Evolutionary conservation across 2,113 vertebrate species (phyloP), one percentile per base, ranked within the genome.

Genomic region (Polypterus senegalus): DNA sequence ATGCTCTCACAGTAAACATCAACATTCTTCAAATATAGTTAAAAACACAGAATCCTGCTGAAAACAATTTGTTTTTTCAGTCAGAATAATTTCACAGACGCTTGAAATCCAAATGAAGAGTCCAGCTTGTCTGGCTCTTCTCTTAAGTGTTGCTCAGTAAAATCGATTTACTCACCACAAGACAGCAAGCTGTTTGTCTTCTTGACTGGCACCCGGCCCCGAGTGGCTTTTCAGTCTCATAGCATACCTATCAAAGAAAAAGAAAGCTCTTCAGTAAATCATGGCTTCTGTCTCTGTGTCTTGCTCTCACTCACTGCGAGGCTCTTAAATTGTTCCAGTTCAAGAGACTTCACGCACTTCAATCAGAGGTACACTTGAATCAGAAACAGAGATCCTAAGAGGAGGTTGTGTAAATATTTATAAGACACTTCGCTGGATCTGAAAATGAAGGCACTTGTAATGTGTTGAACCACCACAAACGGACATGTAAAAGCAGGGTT

Each of bases 211-310:
- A 43, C 70, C 92, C 59, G 92, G 87, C 65, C 91, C 88, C 43
- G 92, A 90, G 74, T 97, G 93, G 65, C 87, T 92, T 82, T 98
- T 99, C 72, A 99, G 82, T 80, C 88, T 94, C 90, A 98, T 90
- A n/a, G 94, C 96, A 11, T 99, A 99, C 81, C 96, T 99, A 67
- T 64, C 66, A 79, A 68, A 70, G 62, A 69, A 72, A 61, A 7
- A 48, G 65, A 59, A 54, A 55, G 6, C 43, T 43, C 3, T 52
- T 52, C 51, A 52, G 51, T 10, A 52, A 52, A 52, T 52, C 51
- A 52, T 52, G 51, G 3, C 7, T 8, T 10, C 51, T 8, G 7
- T 3, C 7, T 3, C 51, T 52, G 51, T 27, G 27, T 27, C 27
- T 27, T 27, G 51, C 51, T 52, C 10, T 52, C 51, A 52, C 51